These are phyloP conservation scores for Crossocerus cetratus DNA, from an alignment of 2,888 invertebrate genomes.

Conservation along the genomic window DNA sequence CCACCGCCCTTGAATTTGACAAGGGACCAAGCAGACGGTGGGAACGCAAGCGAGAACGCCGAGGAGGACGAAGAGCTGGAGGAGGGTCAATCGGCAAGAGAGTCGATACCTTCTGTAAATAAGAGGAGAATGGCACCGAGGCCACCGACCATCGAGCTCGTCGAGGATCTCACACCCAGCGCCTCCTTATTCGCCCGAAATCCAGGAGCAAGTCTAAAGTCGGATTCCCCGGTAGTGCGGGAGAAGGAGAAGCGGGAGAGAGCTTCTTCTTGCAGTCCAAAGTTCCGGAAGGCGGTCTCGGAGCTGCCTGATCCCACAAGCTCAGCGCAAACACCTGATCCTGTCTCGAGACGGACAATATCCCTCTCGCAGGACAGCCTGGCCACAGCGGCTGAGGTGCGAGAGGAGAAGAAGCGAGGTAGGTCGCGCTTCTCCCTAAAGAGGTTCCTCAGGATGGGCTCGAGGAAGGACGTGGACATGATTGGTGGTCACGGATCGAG, in stretches of 20 bases:
- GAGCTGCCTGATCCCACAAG: constrained; percentile 73
- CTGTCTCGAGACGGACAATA: constrained; percentile 83
- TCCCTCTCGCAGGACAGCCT: constrained; percentile 88
- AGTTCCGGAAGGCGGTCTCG: constrained; percentile 78
- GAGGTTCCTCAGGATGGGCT: constrained; percentile 89
- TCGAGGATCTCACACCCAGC: constrained; percentile 76
- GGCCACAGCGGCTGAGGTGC: constrained; percentile 66
- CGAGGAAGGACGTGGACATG: constrained; percentile 83
- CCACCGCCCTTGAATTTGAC: background rate
- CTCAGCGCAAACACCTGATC: constrained; percentile 76
- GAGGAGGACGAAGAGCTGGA: constrained; percentile 53
- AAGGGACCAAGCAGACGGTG: constrained; percentile 16
- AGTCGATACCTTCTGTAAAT: constrained; percentile 78
- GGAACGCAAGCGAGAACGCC: constrained; percentile 33
- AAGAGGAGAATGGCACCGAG: constrained; percentile 87
- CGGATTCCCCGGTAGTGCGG: constrained; percentile 84
- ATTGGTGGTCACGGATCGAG: constrained; percentile 75
- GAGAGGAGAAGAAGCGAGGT: constrained; percentile 83
- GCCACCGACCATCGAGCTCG: constrained; percentile 79
- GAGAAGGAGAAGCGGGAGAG: constrained; percentile 88
- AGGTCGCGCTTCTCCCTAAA: constrained; percentile 88
- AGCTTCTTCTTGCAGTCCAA: constrained; percentile 82
- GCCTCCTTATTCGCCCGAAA: constrained; percentile 81
- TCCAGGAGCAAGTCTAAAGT: constrained; percentile 78
- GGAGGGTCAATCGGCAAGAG: constrained; percentile 53